Evolutionary conservation across 2,113 vertebrate species (phyloP).

Genomic region (Vidua chalybeata): DNA sequence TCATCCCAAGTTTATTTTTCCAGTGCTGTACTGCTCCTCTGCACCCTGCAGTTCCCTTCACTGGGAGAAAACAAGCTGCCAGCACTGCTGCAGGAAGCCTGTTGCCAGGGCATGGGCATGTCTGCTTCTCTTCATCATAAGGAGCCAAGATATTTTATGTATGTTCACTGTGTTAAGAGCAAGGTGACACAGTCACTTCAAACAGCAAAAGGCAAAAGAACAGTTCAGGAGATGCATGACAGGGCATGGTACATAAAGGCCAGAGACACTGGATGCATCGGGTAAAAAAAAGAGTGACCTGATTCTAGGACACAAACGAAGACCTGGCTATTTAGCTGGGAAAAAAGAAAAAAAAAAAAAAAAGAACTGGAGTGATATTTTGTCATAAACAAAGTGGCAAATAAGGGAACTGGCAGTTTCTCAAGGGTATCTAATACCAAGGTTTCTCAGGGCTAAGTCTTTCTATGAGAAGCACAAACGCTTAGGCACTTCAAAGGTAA

Average conservation of each 20-base stretch:
- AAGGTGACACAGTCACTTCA: background rate
- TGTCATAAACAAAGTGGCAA: background rate
- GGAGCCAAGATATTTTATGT: background rate
- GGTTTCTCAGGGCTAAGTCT: background rate
- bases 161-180: background rate
- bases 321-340: background rate
- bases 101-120: background rate
- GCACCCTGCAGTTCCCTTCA: background rate
- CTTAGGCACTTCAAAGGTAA: background rate
- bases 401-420: background rate
- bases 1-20: background rate
- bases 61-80: background rate
- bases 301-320: background rate
- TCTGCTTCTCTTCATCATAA: background rate
- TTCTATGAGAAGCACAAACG: background rate
- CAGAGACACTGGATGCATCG: accelerated
- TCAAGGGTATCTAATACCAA: background rate
- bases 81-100: accelerated
- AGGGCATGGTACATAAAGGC: background rate
- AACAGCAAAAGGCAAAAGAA: background rate
- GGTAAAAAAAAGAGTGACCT: background rate
- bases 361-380: background rate
- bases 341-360: background rate
- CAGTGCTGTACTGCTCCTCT: background rate
- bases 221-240: background rate